Conservation (phyloP, 2,888 invertebrate species). For the Cenopis cana region DNA sequence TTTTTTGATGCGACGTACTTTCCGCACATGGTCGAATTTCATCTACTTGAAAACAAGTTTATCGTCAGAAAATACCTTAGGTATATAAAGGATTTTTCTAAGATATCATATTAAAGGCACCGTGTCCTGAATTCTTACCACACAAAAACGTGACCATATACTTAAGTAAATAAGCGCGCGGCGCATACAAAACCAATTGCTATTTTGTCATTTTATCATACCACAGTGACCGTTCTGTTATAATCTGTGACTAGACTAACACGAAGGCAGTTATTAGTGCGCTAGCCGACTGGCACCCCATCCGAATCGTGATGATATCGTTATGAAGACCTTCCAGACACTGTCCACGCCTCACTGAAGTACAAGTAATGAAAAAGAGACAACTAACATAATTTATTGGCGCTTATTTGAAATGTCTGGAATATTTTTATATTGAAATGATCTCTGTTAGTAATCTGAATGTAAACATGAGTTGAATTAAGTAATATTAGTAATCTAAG, state of each 20-base stretch:
- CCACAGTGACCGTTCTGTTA: not conserved
- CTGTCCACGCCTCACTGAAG: conserved; percentile 14
- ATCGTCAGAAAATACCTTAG: too few relatives aligned
- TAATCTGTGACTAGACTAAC: conserved; percentile 1
- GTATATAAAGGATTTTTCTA: not conserved
- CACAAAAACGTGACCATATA: not conserved
- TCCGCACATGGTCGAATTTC: too few relatives aligned
- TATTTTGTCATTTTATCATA: too few relatives aligned
- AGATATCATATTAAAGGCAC: not conserved
- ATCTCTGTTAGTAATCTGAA: too few relatives aligned
- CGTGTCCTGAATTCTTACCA: not conserved
- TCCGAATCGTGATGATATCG: conserved; percentile 21
- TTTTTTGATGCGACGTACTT: too few relatives aligned
- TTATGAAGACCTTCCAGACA: conserved; percentile 26
- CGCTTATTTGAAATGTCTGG: too few relatives aligned
- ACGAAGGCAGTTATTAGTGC: conserved; percentile 16
- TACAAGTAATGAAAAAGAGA: not conserved
- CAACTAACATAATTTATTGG: not conserved
- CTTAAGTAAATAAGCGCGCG: too few relatives aligned
- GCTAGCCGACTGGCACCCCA: conserved; percentile 7
- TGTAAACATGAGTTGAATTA: too few relatives aligned
- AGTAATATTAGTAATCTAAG: too few relatives aligned
- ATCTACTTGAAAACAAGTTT: too few relatives aligned
- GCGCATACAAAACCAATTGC: too few relatives aligned
- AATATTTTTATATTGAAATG: too few relatives aligned